A percentile compares a stretch with the other conserved stretches of the same genome.
Conservation (phyloP, 2,797 vertebrate species). For the Clamator glandarius region DNA sequence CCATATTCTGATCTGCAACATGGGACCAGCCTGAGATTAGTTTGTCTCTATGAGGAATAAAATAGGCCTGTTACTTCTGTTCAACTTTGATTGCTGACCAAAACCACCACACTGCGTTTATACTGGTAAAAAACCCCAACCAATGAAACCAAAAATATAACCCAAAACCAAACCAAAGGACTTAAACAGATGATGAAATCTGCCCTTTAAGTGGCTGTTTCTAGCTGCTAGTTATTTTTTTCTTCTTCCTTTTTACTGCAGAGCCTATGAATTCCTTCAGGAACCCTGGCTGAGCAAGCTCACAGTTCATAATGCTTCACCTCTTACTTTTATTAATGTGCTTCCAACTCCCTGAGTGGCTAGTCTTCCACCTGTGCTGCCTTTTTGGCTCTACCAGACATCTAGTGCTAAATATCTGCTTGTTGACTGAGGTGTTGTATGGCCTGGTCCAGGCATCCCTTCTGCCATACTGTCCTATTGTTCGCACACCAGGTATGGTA, state of each 20-base stretch:
- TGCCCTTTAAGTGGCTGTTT: background rate
- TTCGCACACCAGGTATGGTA: background rate
- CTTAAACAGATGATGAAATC: background rate
- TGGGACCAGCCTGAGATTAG: background rate
- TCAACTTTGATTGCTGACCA: background rate
- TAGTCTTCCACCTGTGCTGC: background rate
- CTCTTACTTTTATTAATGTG: background rate
- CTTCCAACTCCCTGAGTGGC: background rate
- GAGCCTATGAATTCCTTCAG: background rate
- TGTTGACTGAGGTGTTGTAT: rapidly evolving
- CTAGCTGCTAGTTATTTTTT: background rate
- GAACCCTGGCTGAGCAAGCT: background rate
- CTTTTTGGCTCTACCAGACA: background rate
- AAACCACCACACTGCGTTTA: too few relatives aligned
- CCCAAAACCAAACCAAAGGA: background rate
- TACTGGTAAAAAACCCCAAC: too few relatives aligned
- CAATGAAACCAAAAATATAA: too few relatives aligned
- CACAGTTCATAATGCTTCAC: background rate
- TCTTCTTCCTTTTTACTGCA: background rate
- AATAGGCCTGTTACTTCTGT: background rate
- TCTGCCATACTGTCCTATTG: background rate
- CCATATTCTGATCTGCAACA: background rate
- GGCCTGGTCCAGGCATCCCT: background rate
- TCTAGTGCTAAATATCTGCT: too few relatives aligned
- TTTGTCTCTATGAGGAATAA: background rate